Conservation (phyloP, 2,113 vertebrate genomes). For the Indicator indicator region DNA sequence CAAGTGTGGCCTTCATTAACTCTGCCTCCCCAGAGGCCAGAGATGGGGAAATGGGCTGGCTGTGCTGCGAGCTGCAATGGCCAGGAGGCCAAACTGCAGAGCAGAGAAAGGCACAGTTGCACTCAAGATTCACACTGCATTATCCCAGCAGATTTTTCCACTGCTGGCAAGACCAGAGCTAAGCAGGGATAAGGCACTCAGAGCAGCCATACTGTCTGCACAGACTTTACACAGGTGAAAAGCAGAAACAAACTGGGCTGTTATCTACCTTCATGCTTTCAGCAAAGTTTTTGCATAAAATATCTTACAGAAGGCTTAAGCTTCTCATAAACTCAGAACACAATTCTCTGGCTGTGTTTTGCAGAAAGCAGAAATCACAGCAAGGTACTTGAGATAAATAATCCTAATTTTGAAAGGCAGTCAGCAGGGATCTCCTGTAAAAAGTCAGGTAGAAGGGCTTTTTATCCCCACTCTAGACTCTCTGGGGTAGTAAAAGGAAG, state of each 20-base stretch:
- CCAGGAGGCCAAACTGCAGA: not conserved
- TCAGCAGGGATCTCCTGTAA: not conserved
- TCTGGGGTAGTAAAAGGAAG: not conserved
- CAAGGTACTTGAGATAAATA: not conserved
- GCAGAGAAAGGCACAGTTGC: not conserved
- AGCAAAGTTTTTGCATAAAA: not conserved
- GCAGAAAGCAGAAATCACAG: not conserved
- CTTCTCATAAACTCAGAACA: not conserved
- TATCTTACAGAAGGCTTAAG: not conserved
- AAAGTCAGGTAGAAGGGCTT: not conserved
- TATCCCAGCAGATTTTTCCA: not conserved
- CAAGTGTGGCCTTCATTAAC: not conserved
- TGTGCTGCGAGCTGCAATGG: not conserved
- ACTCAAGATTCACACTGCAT: rapidly evolving
- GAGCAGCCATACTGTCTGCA: not conserved
- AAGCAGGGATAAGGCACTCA: not conserved
- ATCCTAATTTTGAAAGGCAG: not conserved
- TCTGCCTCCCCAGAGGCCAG: not conserved
- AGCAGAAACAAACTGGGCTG: not conserved
- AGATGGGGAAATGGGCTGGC: not conserved
- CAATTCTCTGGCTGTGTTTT: not conserved
- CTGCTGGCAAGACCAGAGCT: not conserved
- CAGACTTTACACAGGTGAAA: rapidly evolving
- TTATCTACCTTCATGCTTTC: not conserved
- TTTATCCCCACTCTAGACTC: not conserved